Evolutionary conservation across 2,113 vertebrate species (phyloP), one percentile per base, ranked within the genome.

Genomic region (Ranitomeya imitator): DNA sequence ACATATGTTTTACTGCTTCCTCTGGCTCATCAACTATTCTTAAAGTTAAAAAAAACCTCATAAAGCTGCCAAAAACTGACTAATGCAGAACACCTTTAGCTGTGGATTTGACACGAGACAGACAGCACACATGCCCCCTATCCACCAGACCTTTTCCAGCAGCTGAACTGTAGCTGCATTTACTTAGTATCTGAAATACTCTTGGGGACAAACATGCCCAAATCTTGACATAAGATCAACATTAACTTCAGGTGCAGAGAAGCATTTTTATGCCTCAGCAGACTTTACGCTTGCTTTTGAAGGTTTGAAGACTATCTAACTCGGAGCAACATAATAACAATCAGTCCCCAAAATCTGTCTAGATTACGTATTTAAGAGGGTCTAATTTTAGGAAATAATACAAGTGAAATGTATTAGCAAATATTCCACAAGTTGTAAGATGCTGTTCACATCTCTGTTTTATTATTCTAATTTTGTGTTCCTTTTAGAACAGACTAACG

Each of bases 11-110:
- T 6, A 19, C 79, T 61, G 7, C 65, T 86, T 31, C 31, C n/a
- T 61, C 21, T 86, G 16, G 7, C 54, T 45, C 65, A 82, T 1
- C 54, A 57, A 76, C 67, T 83, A 18, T 52, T 51, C 63, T 11
- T 61, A 76, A 69, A 63, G 63, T 63, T 16, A 52, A 37, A 76
- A 73, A 83, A 83, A 18, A 31, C 26, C 26, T 61, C 45, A 73
- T 45, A 13, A 45, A 88, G 45, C 19, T 83, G 86, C 21, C 86
- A 83, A 88, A 88, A 88, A 21, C 26, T 87, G 52, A 87, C 77
- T 79, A 80, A 87, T 87, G 77, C 86, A 87, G 77, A 80, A 80
- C 76, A 87, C 63, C 45, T 80, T 81, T 31, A 87, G 69, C 69
- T 73, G 45, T 16, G 67, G 21, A 76, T 54, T 15, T 88, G 86